Conservation (phyloP, 2,113 vertebrate species). For the Emydocephalus ijimae region DNA sequence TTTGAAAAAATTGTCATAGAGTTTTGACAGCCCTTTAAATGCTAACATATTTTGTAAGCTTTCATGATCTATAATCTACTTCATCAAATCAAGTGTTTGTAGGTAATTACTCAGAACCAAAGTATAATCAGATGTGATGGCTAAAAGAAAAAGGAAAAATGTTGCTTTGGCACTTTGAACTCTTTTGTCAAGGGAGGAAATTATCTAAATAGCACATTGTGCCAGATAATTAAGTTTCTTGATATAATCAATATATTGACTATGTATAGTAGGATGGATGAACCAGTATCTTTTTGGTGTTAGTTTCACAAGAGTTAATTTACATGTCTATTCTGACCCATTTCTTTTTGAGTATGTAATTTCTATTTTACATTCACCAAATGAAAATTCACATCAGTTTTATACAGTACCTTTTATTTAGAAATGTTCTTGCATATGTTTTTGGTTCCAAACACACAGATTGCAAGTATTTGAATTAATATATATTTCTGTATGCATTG, state of each 20-base stretch:
- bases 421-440: neutral
- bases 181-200: neutral
- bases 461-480: neutral
- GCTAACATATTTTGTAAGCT: neutral
- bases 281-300: neutral
- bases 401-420: neutral
- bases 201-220: neutral
- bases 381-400: neutral
- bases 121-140: neutral
- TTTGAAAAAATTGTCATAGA: neutral
- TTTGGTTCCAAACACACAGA: neutral
- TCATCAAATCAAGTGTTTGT: neutral
- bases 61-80: neutral
- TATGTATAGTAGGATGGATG: neutral
- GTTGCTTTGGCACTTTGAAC: neutral
- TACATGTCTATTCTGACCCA: neutral
- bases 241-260: neutral
- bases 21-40: neutral
- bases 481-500: neutral
- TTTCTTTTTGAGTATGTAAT: neutral
- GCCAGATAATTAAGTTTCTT: neutral
- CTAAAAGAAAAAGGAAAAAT: neutral
- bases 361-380: neutral
- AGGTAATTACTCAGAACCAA: neutral
- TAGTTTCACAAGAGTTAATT: neutral